phyloP scores from a whole-genome alignment of 2,888 invertebrate species.

The Dermolepida albohirtum region DNA sequence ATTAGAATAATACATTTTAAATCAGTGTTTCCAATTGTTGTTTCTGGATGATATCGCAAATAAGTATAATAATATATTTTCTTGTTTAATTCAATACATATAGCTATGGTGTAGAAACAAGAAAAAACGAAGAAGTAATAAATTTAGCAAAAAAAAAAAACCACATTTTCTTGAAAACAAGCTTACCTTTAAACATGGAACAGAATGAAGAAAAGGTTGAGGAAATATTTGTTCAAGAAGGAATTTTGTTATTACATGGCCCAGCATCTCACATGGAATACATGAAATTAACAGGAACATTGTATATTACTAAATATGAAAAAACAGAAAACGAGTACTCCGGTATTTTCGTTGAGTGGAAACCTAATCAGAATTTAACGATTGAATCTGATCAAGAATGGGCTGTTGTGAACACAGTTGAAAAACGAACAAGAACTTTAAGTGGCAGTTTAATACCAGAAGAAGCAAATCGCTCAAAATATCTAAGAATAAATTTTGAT shows the following conservation, averaged over 20 bases:
- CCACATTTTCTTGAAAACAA: background rate
- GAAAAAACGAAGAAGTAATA: conserved; percentile 1
- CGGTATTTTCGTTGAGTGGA: conserved; percentile 79
- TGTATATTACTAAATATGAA: conserved; percentile 75
- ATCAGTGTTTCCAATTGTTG: background rate
- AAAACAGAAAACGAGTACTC: conserved; percentile 59
- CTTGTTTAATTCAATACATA: conserved; percentile 27
- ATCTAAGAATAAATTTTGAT: conserved; percentile 70
- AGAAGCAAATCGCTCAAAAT: conserved; percentile 64
- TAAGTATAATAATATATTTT: background rate
- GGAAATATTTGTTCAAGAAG: conserved; percentile 84
- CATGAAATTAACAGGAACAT: conserved; percentile 73
- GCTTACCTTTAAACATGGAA: conserved; percentile 50
- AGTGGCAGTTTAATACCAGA: conserved; percentile 68
- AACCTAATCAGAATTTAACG: conserved; percentile 82
- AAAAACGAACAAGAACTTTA: conserved; percentile 72
- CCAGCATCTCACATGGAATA: conserved; percentile 73
- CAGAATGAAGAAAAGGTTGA: conserved; percentile 56
- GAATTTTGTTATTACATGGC: conserved; percentile 78
- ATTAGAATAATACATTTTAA: background rate
- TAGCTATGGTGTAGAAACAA: background rate
- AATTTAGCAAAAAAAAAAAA: conserved; percentile 15
- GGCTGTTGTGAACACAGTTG: conserved; percentile 84
- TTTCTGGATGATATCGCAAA: background rate
- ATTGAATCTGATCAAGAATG: conserved; percentile 86